Evolutionary conservation across 2,888 invertebrate genomes (phyloP).

Genomic region (Clusia tigrina): DNA sequence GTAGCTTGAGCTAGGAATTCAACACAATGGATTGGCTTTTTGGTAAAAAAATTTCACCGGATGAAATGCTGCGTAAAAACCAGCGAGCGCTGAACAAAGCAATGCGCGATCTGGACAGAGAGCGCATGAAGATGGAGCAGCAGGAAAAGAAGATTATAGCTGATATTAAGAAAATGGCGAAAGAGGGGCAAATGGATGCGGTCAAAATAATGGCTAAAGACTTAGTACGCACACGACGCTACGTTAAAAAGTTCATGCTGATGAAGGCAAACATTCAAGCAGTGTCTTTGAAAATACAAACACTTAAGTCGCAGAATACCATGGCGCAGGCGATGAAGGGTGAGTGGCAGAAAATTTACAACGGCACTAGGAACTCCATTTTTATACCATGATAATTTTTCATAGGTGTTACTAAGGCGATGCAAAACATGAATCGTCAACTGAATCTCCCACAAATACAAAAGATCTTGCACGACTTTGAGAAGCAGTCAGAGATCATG

Average conservation of each 20-base stretch:
- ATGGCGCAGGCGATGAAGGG: constrained; percentile 99
- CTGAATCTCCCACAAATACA: constrained; percentile 99
- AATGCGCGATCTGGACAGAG: constrained; percentile 96
- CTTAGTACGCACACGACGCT: constrained; percentile 92
- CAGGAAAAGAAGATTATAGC: constrained; percentile 98
- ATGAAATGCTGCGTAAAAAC: constrained; percentile 98
- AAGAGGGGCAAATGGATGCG: constrained; percentile 99
- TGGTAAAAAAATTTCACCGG: constrained; percentile 94
- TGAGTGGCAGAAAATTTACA: constrained; percentile 31
- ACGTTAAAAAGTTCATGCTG: constrained; percentile 97
- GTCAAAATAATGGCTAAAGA: constrained; percentile 99
- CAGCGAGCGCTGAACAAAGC: constrained; percentile 97
- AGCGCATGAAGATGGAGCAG: constrained; percentile 94
- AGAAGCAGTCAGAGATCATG: constrained; percentile 99
- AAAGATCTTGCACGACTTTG: constrained; percentile 95
- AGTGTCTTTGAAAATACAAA: constrained; percentile 96
- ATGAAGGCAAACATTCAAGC: constrained; percentile 99
- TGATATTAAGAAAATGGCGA: constrained; percentile 98
- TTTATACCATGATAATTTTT: neutral
- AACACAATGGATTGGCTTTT: constrained; percentile 89
- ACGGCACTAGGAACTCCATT: neutral
- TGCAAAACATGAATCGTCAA: constrained; percentile 97
- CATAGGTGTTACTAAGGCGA: constrained; percentile 89
- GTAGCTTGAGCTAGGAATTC: too few species aligned
- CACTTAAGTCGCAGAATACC: constrained; percentile 95